phyloP scores from a whole-genome alignment of 1,140 invertebrate genomes.

The Magallana gigas region DNA sequence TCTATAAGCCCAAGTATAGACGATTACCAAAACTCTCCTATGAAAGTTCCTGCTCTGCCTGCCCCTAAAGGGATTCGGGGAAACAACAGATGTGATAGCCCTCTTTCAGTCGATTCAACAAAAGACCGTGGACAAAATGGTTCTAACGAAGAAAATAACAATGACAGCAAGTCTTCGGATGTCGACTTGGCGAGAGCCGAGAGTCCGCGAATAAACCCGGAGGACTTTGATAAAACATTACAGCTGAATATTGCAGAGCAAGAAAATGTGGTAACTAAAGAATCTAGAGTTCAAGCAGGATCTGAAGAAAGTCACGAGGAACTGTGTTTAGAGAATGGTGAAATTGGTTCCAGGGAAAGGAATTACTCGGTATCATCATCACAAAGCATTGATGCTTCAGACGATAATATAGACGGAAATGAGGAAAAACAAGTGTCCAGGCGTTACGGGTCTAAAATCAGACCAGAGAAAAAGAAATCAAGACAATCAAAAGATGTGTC shows the following conservation, averaged over 20 bases:
- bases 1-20: background rate
- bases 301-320: background rate
- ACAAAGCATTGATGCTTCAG: conserved; percentile 1
- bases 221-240: background rate
- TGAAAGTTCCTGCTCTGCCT: conserved; percentile 16
- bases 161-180: background rate
- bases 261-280: background rate
- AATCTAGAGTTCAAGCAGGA: background rate
- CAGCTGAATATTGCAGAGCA: background rate
- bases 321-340: background rate
- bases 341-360: background rate
- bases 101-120: background rate
- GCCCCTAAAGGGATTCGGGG: background rate
- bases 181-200: background rate
- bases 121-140: background rate
- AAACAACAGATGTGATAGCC: conserved; percentile 2
- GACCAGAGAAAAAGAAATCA: background rate
- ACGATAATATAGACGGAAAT: background rate
- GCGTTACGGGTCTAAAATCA: background rate
- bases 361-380: background rate
- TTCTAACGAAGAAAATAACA: conserved; percentile 27
- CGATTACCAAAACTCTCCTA: background rate
- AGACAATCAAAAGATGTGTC: conserved; percentile 36
- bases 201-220: background rate
- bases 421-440: background rate